A percentile compares a stretch with the other conserved stretches of the same genome.
Evolutionary conservation across 64 coral and sea anemone species (phyloP).

Genomic region (Actinia tenebrosa): DNA sequence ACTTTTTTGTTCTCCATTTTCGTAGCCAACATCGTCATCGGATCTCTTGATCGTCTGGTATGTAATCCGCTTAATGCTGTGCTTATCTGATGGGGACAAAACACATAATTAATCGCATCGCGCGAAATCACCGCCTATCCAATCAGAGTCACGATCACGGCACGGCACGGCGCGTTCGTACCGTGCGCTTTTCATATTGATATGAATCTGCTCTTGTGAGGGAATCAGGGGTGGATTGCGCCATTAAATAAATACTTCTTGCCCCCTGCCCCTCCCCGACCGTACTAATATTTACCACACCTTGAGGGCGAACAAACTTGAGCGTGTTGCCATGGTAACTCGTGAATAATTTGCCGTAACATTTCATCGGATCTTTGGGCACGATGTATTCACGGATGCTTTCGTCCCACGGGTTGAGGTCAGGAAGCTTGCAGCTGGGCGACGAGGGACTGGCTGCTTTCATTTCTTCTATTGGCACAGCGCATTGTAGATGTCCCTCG

Average conservation of each 20-base stretch:
- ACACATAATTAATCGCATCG: no score
- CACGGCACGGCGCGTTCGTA: no score
- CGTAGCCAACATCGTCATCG: not conserved
- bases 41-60: slow-evolving; percentile 13
- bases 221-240: no score
- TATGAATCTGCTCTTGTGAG: no score
- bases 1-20: not conserved
- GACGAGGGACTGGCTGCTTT: not conserved
- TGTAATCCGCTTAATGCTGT: not conserved
- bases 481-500: not conserved
- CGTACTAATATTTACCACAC: not conserved
- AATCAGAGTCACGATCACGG: no score
- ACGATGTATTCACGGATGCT: not conserved
- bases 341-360: not conserved
- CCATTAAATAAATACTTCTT: not conserved
- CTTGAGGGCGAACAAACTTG: not conserved
- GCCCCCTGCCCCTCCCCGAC: not conserved
- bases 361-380: not conserved
- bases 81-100: not conserved
- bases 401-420: slow-evolving; percentile 15
- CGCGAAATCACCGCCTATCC: no score
- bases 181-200: no score
- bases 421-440: not conserved
- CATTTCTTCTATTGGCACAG: not conserved
- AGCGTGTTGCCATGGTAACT: not conserved